Evolutionary conservation across 2,888 invertebrate genomes (phyloP), one percentile per base, ranked within the genome.

Genomic region (Melipona bicolor): DNA sequence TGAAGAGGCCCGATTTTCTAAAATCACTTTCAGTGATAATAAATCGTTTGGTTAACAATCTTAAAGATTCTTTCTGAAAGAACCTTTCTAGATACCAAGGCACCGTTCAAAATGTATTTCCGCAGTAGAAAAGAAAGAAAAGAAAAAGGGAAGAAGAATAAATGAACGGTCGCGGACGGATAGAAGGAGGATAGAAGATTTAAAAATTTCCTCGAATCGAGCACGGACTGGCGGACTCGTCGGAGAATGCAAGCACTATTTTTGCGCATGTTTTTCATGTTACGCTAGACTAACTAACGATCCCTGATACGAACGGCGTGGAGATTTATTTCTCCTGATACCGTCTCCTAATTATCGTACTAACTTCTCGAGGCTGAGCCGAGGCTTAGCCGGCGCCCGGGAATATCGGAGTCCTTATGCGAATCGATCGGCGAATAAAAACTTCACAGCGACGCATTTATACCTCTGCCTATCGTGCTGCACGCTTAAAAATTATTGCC

Each of bases 301-400:
- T 81, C 75, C 75, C 78, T 86, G 90, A 90, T 91, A 91, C 90
- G 87, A 85, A 88, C 85, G 84, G 72, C 82, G 80, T 68, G 79
- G 87, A 88, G 90, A 90, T 90, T 90, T 91, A 90, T 91, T 90
- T 90, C 85, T 68, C 87, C 85, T 87, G 91, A 91, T 90, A 91
- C 87, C 87, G 84, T 85, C 87, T 77, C 73, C 83, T 87, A 90
- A 90, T 90, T 89, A 90, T 89, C 88, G 84, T 83, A 77, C 85
- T 87, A 85, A 87, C 85, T 83, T 84, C 85, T 86, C 81, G 81
- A 68, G 83, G 77, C 79, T 88, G 83, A 90, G 82, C 81, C 86
- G 83, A 77, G 82, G 88, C 84, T 88, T 83, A 87, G 81, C 79
- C 88, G 73, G 69, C 81, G 81, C 72, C 52, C 77, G 56, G 81